phyloP scores from a whole-genome alignment of 2,888 invertebrate species.

The Nemotelus pantherinus region DNA sequence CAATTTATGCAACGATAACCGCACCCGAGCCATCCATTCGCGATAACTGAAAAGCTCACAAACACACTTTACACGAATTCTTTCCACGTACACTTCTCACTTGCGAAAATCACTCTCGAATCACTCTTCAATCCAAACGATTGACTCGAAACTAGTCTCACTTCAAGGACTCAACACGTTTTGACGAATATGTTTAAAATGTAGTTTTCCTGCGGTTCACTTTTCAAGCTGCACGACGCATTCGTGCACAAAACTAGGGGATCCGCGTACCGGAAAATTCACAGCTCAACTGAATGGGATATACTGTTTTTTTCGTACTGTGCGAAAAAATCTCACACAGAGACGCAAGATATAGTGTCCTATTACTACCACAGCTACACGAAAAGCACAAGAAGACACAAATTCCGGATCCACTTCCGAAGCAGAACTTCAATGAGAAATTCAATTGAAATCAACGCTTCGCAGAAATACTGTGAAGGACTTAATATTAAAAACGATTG shows the following conservation, averaged over 20 bases:
- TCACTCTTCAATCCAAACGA: not conserved
- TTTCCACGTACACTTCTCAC: constrained; percentile 19
- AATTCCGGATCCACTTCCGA: not conserved
- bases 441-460: too few species aligned
- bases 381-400: constrained; percentile 1
- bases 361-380: constrained; percentile 4
- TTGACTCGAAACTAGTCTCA: constrained; percentile 24
- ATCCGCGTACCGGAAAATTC: constrained; percentile 60
- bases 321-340: constrained; percentile 38
- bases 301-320: constrained; percentile 38
- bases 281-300: constrained; percentile 62
- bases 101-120: not conserved
- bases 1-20: constrained; percentile 18
- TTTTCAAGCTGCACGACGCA: constrained; percentile 25
- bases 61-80: not conserved
- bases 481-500: too few species aligned
- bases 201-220: not conserved
- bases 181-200: constrained; percentile 5
- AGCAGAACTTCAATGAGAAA: too few species aligned
- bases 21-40: constrained; percentile 33
- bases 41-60: constrained; percentile 24
- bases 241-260: constrained; percentile 25
- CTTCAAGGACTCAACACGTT: not conserved
- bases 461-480: too few species aligned
- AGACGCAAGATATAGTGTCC: not conserved